A percentile compares a stretch with the other conserved stretches of the same genome.
phyloP scores from a whole-genome alignment of 2,113 vertebrate genomes.

The Ictidomys tridecemlineatus region DNA sequence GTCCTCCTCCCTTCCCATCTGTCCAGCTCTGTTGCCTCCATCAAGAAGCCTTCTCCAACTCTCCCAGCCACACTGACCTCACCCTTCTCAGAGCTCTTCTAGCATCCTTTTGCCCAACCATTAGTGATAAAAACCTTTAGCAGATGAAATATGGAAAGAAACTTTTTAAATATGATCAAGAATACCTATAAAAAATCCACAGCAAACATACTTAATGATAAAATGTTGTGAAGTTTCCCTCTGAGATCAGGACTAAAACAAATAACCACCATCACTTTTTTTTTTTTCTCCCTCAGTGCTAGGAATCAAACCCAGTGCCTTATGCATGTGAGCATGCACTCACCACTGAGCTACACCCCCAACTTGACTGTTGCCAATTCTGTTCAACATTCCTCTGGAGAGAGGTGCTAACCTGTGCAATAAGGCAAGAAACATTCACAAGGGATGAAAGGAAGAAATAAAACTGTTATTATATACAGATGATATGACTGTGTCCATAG shows the following conservation, averaged over 20 bases:
- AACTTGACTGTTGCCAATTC: background rate
- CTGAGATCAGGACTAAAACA: background rate
- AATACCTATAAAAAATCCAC: background rate
- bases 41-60: background rate
- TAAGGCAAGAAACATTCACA: background rate
- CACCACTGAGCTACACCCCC: background rate
- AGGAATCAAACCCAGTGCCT: background rate
- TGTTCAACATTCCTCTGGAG: background rate
- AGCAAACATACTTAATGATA: background rate
- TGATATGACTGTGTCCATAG: background rate
- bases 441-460: background rate
- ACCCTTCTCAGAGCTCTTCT: background rate
- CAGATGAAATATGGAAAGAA: background rate
- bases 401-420: background rate
- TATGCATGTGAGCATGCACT: background rate
- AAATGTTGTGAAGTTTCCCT: background rate
- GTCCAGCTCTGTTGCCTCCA: background rate
- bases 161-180: background rate
- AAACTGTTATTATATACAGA: background rate
- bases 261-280: background rate
- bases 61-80: background rate
- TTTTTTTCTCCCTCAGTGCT: background rate
- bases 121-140: background rate
- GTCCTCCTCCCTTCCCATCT: background rate
- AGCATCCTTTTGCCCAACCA: fast-evolving